Evolutionary conservation across 2,888 invertebrate genomes (phyloP).

Genomic region (Philonicus albiceps): DNA sequence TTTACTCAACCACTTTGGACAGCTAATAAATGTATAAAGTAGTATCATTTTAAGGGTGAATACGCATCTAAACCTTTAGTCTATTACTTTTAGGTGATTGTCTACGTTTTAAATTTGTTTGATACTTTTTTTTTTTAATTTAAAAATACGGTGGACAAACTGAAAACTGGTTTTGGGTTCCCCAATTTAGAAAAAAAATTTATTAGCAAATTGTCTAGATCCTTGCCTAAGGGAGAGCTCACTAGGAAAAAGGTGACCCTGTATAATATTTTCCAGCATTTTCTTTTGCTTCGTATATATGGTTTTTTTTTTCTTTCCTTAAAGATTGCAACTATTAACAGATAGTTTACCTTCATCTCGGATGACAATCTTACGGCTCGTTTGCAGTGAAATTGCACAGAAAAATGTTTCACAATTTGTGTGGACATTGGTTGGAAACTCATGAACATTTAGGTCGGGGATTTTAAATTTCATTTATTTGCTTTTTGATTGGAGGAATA

Average conservation of each 20-base stretch:
- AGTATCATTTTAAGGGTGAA: not conserved
- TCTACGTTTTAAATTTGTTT: not conserved
- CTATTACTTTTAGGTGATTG: not conserved
- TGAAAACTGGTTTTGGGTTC: not conserved
- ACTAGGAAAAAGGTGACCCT: not conserved
- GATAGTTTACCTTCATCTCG: not conserved
- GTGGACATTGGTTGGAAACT: not conserved
- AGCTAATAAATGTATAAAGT: not conserved
- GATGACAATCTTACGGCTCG: not conserved
- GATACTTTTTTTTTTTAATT: not conserved
- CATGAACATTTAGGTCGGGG: not conserved
- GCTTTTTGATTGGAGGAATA: not conserved
- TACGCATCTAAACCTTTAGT: not conserved
- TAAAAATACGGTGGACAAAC: not conserved
- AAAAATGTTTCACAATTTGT: not conserved
- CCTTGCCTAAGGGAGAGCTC: not conserved
- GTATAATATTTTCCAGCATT: not conserved
- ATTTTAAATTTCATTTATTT: not conserved
- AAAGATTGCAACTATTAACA: not conserved
- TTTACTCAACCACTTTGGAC: not conserved
- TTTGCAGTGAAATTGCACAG: not conserved
- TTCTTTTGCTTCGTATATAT: not conserved
- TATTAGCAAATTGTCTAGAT: not conserved
- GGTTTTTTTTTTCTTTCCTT: not conserved
- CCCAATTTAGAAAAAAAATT: not conserved